Evolutionary conservation across 2,113 vertebrate species (phyloP).

Genomic region (Paramisgurnus dabryanus): DNA sequence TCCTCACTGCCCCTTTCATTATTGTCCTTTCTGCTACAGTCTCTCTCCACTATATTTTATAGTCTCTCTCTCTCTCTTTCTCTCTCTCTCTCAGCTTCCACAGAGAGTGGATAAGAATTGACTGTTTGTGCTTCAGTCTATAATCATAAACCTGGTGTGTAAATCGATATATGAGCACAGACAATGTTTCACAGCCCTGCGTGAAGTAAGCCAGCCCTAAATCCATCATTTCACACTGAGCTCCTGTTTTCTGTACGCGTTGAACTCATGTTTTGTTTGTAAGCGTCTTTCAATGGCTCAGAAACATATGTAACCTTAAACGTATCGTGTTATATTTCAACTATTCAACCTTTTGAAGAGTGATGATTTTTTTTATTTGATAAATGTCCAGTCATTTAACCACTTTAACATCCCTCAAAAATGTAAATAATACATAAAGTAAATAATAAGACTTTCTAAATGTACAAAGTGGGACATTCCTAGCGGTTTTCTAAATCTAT

Average conservation of each 20-base stretch:
- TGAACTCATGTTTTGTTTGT: not conserved
- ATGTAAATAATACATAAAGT: no score
- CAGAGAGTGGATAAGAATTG: slow-evolving; percentile 5
- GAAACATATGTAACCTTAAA: not conserved
- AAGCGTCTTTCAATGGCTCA: not conserved
- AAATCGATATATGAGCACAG: slow-evolving; percentile 48
- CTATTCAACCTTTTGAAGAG: not conserved
- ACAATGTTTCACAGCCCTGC: slow-evolving; percentile 26
- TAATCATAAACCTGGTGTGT: slow-evolving; percentile 49
- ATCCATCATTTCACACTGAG: not conserved
- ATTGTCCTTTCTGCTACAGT: not conserved
- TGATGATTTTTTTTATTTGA: no score
- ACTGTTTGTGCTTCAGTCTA: slow-evolving; percentile 42
- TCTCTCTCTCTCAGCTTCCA: slow-evolving; percentile 1
- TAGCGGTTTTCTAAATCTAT: no score
- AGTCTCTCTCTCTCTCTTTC: not conserved
- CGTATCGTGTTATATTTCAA: not conserved
- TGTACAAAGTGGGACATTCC: no score
- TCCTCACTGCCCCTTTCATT: not conserved
- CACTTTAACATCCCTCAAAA: no score
- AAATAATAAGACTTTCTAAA: no score
- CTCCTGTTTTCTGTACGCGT: not conserved
- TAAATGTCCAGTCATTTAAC: no score
- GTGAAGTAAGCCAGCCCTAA: not conserved
- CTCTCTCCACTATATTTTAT: not conserved